Evolutionary conservation across 1,140 invertebrate genomes (phyloP), one percentile per base, ranked within the genome.

Genomic region (Diorhabda sublineata): DNA sequence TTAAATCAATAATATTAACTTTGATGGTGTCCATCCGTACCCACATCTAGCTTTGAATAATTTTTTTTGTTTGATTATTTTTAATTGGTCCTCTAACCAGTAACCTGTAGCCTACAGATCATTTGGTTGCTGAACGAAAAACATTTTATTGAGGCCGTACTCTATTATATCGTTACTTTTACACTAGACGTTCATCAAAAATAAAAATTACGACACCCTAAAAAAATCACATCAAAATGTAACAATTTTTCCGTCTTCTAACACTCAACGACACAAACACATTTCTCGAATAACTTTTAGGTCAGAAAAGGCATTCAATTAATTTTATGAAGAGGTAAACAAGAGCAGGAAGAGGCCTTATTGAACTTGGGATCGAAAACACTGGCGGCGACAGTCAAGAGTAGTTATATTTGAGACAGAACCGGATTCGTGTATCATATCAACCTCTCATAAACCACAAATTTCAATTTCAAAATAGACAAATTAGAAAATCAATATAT

Each of bases 151-250:
- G 47, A n/a, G n/a, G n/a, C 6, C 47, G 47, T 8, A 52, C 47
- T 52, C 47, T 52, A 52, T 52, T 52, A 52, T 52, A 52, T 52
- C 6, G 47, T n/a, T n/a, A 52, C 47, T 52, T 52, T 52, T 52
- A 52, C 47, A n/a, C 47, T 52, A 52, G 47, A n/a, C 47, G 47
- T 52, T 52, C 47, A 52, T 52, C 47, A n/a, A 52, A 52, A 52
- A 52, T 52, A 52, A 52, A 52, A 52, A 52, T 52, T 52, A 52
- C 47, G 47, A 44, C 61, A 8, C 42, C 42, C 42, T 62, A 62
- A 62, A 62, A 56, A 62, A 62, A 62, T 62, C 61, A 62, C 61
- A 62, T 62, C 61, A 62, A 62, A 62, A 62, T 62, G 61, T 62
- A 62, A 62, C 61, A 62, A 62, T 62, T 62, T 62, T 11, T 43